phyloP scores from a whole-genome alignment of 2,888 invertebrate species.

The Cheiracanthium punctorium region DNA sequence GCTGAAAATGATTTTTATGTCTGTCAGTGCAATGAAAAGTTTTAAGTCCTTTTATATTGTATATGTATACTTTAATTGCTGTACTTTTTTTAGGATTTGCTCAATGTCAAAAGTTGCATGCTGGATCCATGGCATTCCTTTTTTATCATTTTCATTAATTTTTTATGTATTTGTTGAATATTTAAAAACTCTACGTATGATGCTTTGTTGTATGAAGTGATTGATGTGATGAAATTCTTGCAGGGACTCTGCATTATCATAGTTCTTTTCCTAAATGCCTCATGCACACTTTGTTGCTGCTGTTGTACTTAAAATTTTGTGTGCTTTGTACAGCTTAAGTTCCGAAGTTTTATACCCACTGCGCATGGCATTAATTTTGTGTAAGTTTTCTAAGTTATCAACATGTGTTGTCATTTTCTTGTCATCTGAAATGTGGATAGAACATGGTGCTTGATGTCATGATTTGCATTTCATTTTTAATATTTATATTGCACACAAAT shows the following conservation, averaged over 20 bases:
- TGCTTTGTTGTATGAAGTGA: conserved; percentile 1
- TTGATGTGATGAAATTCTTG: conserved; percentile 45
- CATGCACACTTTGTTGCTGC: conserved; percentile 59
- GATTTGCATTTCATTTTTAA: conserved; percentile 14
- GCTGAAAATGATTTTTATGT: conserved; percentile 30
- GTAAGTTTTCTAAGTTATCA: neutral
- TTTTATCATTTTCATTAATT: neutral
- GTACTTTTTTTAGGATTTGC: conserved; percentile 3
- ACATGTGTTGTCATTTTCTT: conserved; percentile 1
- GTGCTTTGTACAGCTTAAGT: conserved; percentile 66
- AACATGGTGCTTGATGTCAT: conserved; percentile 55
- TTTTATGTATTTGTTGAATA: neutral
- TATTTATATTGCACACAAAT: conserved; percentile 14
- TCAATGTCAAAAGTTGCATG: conserved; percentile 34
- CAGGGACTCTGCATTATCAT: conserved; percentile 22
- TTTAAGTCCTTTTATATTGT: neutral
- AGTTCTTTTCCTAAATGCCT: conserved; percentile 27
- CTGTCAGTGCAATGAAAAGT: conserved; percentile 54
- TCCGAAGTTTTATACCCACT: conserved; percentile 39
- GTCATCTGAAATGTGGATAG: conserved; percentile 11
- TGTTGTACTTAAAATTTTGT: conserved; percentile 67
- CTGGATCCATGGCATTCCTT: conserved; percentile 12
- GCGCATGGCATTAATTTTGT: neutral
- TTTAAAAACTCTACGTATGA: neutral
- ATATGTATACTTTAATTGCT: neutral